Percentiles rank a stretch among this genome's conserved stretches.
Evolutionary conservation across 2,113 vertebrate species (phyloP).

Genomic region (Xyrauchen texanus): DNA sequence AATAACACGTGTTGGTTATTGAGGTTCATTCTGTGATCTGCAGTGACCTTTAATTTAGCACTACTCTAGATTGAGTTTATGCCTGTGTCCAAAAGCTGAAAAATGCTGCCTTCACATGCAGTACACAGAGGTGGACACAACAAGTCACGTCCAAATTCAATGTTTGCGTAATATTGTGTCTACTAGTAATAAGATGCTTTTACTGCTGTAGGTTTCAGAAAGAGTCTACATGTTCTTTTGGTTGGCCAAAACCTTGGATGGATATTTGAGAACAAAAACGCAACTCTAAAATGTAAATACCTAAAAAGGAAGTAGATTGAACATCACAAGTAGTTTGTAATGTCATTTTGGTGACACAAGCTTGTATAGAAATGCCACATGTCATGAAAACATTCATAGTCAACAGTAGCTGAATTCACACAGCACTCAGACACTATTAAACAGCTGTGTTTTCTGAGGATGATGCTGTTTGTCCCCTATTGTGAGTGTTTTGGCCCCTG

Average conservation of each 20-base stretch:
- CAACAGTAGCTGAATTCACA: background rate
- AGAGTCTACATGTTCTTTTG: no score
- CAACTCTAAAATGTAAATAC: no score
- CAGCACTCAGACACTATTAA: background rate
- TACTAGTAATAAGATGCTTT: no score
- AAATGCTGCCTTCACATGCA: no score
- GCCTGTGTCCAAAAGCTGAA: background rate
- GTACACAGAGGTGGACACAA: no score
- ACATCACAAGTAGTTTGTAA: background rate
- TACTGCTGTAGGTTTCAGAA: no score
- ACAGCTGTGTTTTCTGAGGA: background rate
- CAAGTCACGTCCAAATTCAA: no score
- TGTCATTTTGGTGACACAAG: background rate
- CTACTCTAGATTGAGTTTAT: background rate
- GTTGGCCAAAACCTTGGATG: no score
- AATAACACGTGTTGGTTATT: slow-evolving; percentile 29
- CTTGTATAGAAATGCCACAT: background rate
- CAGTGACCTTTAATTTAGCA: background rate
- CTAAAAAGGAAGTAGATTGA: background rate
- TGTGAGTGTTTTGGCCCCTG: slow-evolving; percentile 8
- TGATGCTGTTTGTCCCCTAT: background rate
- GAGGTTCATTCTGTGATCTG: no score
- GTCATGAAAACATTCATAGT: slow-evolving; percentile 9
- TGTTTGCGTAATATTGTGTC: no score
- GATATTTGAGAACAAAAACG: background rate